phyloP scores from a whole-genome alignment of 1,140 invertebrate species.

The Orius insidiosus region DNA sequence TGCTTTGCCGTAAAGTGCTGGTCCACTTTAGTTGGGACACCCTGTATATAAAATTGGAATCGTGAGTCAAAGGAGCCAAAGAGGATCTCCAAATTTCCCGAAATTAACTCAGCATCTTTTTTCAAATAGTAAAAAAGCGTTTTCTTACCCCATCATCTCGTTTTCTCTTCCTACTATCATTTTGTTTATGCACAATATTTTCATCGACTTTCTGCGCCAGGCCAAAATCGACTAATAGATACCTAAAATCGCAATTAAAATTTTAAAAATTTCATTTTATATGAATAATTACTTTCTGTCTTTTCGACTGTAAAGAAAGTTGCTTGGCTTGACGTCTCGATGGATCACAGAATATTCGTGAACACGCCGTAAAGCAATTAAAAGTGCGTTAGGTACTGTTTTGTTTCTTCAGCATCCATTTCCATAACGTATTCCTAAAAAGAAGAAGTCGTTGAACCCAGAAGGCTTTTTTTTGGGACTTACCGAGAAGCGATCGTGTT shows the following conservation, averaged over 20 bases:
- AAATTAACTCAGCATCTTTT: neutral
- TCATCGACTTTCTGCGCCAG: slow-evolving; percentile 44
- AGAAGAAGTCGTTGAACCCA: neutral
- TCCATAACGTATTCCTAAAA: slow-evolving; percentile 55
- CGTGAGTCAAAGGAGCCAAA: too few species aligned
- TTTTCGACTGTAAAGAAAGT: slow-evolving; percentile 73
- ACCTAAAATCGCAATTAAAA: slow-evolving; percentile 28
- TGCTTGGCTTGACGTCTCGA: slow-evolving; percentile 83
- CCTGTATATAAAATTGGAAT: too few species aligned
- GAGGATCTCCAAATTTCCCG: too few species aligned
- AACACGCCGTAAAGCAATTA: slow-evolving; percentile 59
- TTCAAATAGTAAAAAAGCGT: neutral
- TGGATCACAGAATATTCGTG: slow-evolving; percentile 78
- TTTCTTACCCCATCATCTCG: slow-evolving; percentile 23
- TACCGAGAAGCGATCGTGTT: slow-evolving; percentile 61
- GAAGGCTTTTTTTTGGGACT: slow-evolving; percentile 23
- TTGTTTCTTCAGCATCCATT: slow-evolving; percentile 52
- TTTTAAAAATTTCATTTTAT: slow-evolving; percentile 5
- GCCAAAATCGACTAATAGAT: slow-evolving; percentile 75
- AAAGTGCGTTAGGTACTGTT: slow-evolving; percentile 67
- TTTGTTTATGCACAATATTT: neutral
- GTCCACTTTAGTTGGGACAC: too few species aligned
- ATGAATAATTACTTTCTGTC: slow-evolving; percentile 42
- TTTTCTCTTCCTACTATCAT: slow-evolving; percentile 22
- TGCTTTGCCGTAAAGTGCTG: too few species aligned